These are phyloP conservation scores for Metalampra italica DNA, from an alignment of 2,888 invertebrate genomes.

Conservation along the genomic window DNA sequence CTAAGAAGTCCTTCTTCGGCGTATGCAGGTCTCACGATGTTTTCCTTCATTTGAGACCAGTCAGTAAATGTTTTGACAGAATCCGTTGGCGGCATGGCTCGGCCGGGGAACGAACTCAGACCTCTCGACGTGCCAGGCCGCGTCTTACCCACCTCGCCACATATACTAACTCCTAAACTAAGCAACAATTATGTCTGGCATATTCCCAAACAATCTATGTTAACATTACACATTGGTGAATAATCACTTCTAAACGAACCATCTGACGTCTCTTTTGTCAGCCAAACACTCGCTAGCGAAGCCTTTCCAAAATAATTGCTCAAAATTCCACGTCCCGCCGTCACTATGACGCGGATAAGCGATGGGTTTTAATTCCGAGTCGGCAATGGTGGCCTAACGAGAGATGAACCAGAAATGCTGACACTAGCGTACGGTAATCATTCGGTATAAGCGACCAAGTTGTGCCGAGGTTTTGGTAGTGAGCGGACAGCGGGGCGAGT, in stretches of 20 bases:
- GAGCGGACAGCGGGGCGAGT: conserved; percentile 29
- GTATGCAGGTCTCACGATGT: too few relatives aligned
- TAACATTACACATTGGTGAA: too few relatives aligned
- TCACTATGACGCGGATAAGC: conserved; percentile 27
- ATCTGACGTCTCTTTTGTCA: not conserved
- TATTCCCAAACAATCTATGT: too few relatives aligned
- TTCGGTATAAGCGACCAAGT: conserved; percentile 38
- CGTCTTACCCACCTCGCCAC: too few relatives aligned
- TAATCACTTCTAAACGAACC: not conserved
- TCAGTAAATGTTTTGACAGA: too few relatives aligned
- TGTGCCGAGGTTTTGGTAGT: conserved; percentile 9
- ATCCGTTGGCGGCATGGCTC: too few relatives aligned
- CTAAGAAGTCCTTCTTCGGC: too few relatives aligned
- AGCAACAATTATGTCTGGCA: too few relatives aligned
- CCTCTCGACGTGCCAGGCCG: too few relatives aligned
- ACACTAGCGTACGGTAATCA: conserved; percentile 69
- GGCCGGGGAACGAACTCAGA: too few relatives aligned
- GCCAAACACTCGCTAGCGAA: not conserved
- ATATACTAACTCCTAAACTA: too few relatives aligned
- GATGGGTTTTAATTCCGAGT: conserved; percentile 62
- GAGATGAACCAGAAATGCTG: conserved; percentile 71
- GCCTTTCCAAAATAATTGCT: not conserved
- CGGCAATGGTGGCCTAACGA: conserved; percentile 67
- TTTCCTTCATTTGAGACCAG: too few relatives aligned
- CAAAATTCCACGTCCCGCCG: not conserved